These are phyloP conservation scores for Ecliptopera silaceata DNA, from an alignment of 2,888 invertebrate species.

Conservation along the genomic window DNA sequence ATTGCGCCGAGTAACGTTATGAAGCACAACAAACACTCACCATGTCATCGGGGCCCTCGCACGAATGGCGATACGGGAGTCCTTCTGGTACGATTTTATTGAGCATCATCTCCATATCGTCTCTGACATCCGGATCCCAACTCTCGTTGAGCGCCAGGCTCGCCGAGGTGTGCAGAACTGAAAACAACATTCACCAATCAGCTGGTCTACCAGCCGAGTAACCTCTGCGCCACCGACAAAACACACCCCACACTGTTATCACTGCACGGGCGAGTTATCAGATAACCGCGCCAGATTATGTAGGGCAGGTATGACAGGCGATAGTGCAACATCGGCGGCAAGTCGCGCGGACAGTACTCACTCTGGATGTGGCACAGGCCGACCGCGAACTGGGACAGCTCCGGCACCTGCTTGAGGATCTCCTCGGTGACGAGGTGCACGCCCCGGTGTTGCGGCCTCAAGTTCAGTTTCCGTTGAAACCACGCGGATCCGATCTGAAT, in stretches of 20 bases:
- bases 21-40: conserved; percentile 78
- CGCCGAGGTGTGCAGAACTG: conserved; percentile 99
- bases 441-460: conserved; percentile 97
- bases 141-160: conserved; percentile 98
- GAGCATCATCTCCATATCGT: conserved; percentile 99
- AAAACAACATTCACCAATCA: conserved; percentile 72
- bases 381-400: conserved; percentile 96
- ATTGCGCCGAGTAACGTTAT: conserved; percentile 3
- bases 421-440: conserved; percentile 99
- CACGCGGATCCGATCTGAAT: conserved; percentile 98
- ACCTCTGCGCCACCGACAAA: conserved; percentile 28
- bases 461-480: conserved; percentile 98
- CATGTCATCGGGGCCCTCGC: conserved; percentile 99
- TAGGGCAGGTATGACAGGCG: conserved; percentile 65
- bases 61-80: conserved; percentile 96
- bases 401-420: conserved; percentile 96
- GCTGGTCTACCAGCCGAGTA: conserved; percentile 47
- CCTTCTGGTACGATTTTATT: conserved; percentile 99
- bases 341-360: conserved; percentile 84
- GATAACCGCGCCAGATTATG: conserved; percentile 49
- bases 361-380: conserved; percentile 98
- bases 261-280: conserved; percentile 40
- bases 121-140: conserved; percentile 98
- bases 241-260: conserved; percentile 32
- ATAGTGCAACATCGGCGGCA: conserved; percentile 71